Evolutionary conservation across 2,888 invertebrate genomes (phyloP).

Genomic region (Drosophila macrospina): DNA sequence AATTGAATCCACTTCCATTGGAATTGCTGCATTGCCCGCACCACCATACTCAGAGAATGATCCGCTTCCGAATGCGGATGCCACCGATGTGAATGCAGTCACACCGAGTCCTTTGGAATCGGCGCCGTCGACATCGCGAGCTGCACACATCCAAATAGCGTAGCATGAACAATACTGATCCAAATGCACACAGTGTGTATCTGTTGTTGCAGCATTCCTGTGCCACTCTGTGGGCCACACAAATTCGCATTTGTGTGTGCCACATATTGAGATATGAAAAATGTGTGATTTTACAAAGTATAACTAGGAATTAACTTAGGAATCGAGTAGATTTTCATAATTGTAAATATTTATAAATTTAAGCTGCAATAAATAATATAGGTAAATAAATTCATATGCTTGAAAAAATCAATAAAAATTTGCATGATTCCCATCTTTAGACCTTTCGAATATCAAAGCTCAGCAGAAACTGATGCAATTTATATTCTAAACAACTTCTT

Average conservation of each 20-base stretch:
- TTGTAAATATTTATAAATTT: conserved; percentile 67
- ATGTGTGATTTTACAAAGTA: conserved; percentile 70
- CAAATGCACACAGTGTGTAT: conserved; percentile 25
- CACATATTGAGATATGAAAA: conserved; percentile 57
- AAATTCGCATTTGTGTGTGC: conserved; percentile 56
- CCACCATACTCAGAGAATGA: conserved; percentile 73
- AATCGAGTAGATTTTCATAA: conserved; percentile 51
- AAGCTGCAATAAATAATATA: conserved; percentile 57
- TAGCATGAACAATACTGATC: conserved; percentile 29
- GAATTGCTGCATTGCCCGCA: conserved; percentile 67
- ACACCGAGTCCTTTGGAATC: conserved; percentile 38
- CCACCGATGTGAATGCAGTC: not conserved
- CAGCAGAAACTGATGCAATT: too few relatives aligned
- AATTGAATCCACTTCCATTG: conserved; percentile 46
- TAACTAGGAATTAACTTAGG: conserved; percentile 46
- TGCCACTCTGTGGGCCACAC: conserved; percentile 66
- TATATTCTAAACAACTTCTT: too few relatives aligned
- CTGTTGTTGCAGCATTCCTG: conserved; percentile 44
- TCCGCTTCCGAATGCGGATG: conserved; percentile 34
- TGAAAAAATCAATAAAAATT: conserved; percentile 1
- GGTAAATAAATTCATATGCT: conserved; percentile 19
- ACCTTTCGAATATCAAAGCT: too few relatives aligned
- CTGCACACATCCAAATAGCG: conserved; percentile 52
- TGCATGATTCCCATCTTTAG: too few relatives aligned
- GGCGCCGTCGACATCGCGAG: conserved; percentile 71